phyloP scores from a whole-genome alignment of 2,888 invertebrate species.

The Schizotus pectinicornis region DNA sequence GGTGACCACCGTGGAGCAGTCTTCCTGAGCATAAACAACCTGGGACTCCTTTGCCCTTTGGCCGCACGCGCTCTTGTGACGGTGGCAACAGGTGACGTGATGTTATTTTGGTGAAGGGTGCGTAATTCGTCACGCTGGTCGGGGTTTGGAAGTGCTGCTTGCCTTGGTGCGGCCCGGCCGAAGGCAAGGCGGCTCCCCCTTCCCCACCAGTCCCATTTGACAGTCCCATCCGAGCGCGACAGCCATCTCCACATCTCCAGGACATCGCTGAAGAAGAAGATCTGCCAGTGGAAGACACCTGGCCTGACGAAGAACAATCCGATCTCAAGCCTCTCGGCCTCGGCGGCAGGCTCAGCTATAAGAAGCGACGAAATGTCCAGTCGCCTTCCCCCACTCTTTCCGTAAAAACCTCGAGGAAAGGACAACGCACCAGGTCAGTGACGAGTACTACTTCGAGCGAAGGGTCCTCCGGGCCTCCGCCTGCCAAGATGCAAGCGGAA shows the following conservation, averaged over 20 bases:
- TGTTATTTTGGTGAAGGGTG: conserved; percentile 42
- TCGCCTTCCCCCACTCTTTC: conserved; percentile 69
- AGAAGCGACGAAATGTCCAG: conserved; percentile 58
- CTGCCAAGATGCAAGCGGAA: conserved; percentile 86
- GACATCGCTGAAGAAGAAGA: conserved; percentile 86
- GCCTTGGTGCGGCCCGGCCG: conserved; percentile 81
- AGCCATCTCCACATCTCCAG: conserved; percentile 74
- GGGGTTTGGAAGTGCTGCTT: conserved; percentile 84
- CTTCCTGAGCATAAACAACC: not conserved
- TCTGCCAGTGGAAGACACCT: conserved; percentile 44
- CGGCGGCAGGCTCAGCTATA: conserved; percentile 53
- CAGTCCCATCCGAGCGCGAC: conserved; percentile 64
- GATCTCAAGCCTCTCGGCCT: conserved; percentile 58
- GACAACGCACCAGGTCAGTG: conserved; percentile 55
- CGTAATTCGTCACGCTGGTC: conserved; percentile 66
- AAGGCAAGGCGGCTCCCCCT: conserved; percentile 55
- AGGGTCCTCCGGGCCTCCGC: conserved; percentile 56
- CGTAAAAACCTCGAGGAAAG: conserved; percentile 63
- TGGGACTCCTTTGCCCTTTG: not conserved
- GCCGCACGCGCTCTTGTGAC: conserved; percentile 6
- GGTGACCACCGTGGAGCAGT: conserved; percentile 19
- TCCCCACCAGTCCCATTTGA: conserved; percentile 45
- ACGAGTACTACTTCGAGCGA: conserved; percentile 49
- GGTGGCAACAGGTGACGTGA: conserved; percentile 41
- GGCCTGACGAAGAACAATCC: conserved; percentile 62